Base-by-base conservation (phyloP, 1,140 invertebrate species). In the Plutomurus gul region DNA sequence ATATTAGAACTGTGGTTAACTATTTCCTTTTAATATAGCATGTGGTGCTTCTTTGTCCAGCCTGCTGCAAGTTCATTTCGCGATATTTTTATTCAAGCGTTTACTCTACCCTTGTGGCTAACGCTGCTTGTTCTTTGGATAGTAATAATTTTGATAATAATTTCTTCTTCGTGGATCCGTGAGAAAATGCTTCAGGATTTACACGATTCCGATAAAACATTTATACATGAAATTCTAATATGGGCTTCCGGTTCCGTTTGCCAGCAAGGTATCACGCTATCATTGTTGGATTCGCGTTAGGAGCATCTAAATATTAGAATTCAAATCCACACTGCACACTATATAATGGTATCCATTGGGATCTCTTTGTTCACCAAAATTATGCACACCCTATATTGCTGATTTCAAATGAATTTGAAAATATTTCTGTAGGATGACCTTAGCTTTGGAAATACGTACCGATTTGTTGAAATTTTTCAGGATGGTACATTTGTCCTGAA, bases 231-330 rank as follows among this genome's bases (percentile, higher is more conserved):
- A 33, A 16, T 49, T 25, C 18, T 46, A 1, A 3, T 74, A 27
- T 74, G 72, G 72, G 72, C 43, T 49, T 33, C 30, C 7, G 72
- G 72, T 7, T 22, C 72, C 3, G 72, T 33, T 33, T 74, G 72
- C 36, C 70, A 72, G 30, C 39, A 72, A 72, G 70, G 40, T 72
- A 0, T 65, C n/a, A n/a, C n/a, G n/a, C n/a, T n/a, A n/a, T n/a
- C n/a, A n/a, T n/a, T n/a, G n/a, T n/a, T n/a, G n/a, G n/a, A n/a
- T n/a, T n/a, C n/a, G n/a, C n/a, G n/a, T n/a, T n/a, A n/a, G n/a
- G n/a, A n/a, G n/a, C n/a, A n/a, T n/a, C n/a, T n/a, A n/a, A n/a
- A n/a, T n/a, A n/a, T n/a, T n/a, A n/a, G n/a, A n/a, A n/a, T n/a
- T 65, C 13, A 4, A 4, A 7, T 43, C 2, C n/a, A 43, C n/a